A percentile compares a stretch with the other conserved stretches of the same genome.
phyloP scores from a whole-genome alignment of 2,888 invertebrate species.

The Achlya flavicornis region DNA sequence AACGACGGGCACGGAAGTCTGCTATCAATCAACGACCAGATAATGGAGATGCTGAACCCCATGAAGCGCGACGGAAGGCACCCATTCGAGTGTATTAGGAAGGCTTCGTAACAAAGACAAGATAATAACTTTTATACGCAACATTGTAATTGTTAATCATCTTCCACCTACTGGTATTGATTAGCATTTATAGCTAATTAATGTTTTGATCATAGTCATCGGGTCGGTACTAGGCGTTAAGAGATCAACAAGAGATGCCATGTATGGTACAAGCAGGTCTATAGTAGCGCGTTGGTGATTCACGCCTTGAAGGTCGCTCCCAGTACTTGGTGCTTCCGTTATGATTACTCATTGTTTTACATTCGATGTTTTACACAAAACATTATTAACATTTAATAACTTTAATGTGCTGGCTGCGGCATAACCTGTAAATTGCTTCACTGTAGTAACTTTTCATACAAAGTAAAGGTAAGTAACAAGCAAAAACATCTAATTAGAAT shows the following conservation, averaged over 20 bases:
- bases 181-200: conserved; percentile 20
- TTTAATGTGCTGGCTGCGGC: not conserved
- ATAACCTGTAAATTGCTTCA: not conserved
- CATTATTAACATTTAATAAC: conserved; percentile 15
- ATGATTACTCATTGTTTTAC: conserved; percentile 47
- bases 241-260: conserved; percentile 42
- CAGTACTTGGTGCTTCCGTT: conserved; percentile 55
- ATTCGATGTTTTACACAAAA: conserved; percentile 30
- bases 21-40: conserved; percentile 75
- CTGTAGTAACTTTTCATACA: not conserved
- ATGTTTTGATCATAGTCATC: conserved; percentile 15
- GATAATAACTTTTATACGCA: conserved; percentile 5
- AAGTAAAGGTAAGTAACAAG: not conserved
- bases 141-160: conserved; percentile 12
- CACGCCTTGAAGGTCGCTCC: conserved; percentile 66
- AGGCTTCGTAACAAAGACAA: conserved; percentile 12
- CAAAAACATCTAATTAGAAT: not conserved
- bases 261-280: conserved; percentile 50
- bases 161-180: conserved; percentile 15
- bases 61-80: conserved; percentile 64
- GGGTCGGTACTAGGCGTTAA: conserved; percentile 31
- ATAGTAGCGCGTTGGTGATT: conserved; percentile 50
- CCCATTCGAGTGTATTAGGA: conserved; percentile 40
- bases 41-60: conserved; percentile 74
- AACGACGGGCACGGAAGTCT: conserved; percentile 62